Percentiles rank a stretch among this genome's conserved stretches.
Evolutionary conservation across 2,888 invertebrate species (phyloP).

Genomic region (Noctua comes): DNA sequence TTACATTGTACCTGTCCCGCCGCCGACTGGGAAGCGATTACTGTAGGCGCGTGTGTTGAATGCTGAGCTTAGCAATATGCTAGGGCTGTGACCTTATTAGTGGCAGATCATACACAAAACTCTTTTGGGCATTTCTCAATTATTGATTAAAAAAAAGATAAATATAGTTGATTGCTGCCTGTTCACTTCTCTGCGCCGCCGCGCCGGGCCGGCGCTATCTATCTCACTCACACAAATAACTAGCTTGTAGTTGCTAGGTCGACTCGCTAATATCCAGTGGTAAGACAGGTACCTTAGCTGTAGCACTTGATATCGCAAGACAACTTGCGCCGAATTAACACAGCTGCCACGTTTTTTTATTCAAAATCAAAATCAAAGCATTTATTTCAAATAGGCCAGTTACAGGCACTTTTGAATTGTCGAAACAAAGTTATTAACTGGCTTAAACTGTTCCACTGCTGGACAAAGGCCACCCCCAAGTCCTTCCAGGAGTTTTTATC

Average conservation of each 20-base stretch:
- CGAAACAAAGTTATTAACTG: too few relatives aligned
- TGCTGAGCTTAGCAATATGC: too few relatives aligned
- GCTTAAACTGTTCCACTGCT: background rate
- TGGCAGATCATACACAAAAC: too few relatives aligned
- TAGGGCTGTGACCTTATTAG: too few relatives aligned
- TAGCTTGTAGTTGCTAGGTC: background rate
- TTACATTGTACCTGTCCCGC: background rate
- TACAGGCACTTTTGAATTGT: too few relatives aligned
- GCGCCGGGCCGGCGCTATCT: background rate
- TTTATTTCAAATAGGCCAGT: too few relatives aligned
- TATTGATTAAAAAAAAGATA: too few relatives aligned
- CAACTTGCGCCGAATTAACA: background rate
- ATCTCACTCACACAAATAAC: background rate
- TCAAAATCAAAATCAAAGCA: too few relatives aligned
- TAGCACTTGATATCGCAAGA: background rate
- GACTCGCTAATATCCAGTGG: background rate
- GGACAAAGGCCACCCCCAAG: background rate
- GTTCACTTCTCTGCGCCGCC: background rate
- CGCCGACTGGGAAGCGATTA: background rate
- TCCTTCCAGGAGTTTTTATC: background rate
- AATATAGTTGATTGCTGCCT: background rate
- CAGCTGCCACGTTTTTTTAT: background rate
- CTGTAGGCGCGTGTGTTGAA: background rate
- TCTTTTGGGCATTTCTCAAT: too few relatives aligned
- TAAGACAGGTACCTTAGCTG: constrained; percentile 5